Base-by-base conservation (phyloP, 2,113 vertebrate species). In the Phasianus colchicus region DNA sequence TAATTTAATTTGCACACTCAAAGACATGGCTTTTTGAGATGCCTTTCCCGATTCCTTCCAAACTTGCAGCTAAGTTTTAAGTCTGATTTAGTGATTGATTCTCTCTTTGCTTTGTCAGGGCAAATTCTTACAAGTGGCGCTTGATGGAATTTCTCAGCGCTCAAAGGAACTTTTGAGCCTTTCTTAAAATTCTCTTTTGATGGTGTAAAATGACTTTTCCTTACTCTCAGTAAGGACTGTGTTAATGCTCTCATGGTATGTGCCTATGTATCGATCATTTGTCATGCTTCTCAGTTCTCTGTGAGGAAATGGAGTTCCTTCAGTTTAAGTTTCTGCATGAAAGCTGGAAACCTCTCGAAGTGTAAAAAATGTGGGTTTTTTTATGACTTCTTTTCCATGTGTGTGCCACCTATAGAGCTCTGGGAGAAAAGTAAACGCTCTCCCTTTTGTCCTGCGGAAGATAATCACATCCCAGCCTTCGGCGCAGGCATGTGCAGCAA, bases 121-220 rank as follows among this genome's bases (percentile, higher is more conserved):
- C 4, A 5, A 5, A 78, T 70, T 83, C 92, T 77, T 61, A 18
- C 81, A 63, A 67, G 69, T 12, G 66, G 43, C 22, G 21, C 47
- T 60, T 27, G 76, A 38, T 48, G 80, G 61, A n/a, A 47, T 93
- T 90, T 72, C 76, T 94, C 79, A 52, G 80, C 34, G 36, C 75
- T 65, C 80, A 50, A 82, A 52, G 64, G 27, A 67, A 55, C 22
- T 91, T 88, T 17, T 60, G 36, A 94, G 70, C 29, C 15, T 82
- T 57, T 70, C 52, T 58, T 19, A 42, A 40, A 30, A 11, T 7
- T 65, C 52, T 83, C 54, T 65, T 36, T 38, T 3, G 66, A 34
- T 65, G 83, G 47, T 75, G 47, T 81, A 90, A 29, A 95, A 96
- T 88, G 86, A 61, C 88, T 96, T 93, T 96, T 96, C 90, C 92